phyloP scores from a whole-genome alignment of 2,888 invertebrate genomes.

The Sthenelais limicola region DNA sequence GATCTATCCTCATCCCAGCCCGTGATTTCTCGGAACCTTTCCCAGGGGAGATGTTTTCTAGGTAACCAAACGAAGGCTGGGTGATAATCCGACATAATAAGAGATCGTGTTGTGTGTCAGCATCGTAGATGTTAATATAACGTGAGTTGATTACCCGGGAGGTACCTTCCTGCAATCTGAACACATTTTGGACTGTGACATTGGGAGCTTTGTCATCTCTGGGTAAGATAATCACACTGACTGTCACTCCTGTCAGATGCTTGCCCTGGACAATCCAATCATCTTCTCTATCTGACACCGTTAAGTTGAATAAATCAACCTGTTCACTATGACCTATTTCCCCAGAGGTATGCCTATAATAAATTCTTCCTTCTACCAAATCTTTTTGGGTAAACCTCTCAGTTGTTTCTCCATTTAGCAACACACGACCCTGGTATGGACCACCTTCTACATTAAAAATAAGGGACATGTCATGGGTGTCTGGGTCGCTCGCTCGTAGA shows the following conservation, averaged over 20 bases:
- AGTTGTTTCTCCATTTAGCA: slow-evolving; percentile 55
- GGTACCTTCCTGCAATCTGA: slow-evolving; percentile 66
- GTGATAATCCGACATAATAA: slow-evolving; percentile 65
- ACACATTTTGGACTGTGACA: slow-evolving; percentile 55
- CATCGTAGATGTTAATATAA: slow-evolving; percentile 65
- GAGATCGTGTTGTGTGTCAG: slow-evolving; percentile 64
- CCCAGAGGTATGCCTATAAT: slow-evolving; percentile 65
- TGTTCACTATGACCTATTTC: slow-evolving; percentile 63
- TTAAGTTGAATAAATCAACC: slow-evolving; percentile 64
- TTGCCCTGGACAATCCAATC: slow-evolving; percentile 61
- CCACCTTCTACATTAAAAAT: slow-evolving; percentile 60
- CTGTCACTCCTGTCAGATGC: slow-evolving; percentile 58
- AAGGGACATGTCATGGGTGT: slow-evolving; percentile 62
- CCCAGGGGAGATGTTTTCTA: slow-evolving; percentile 69
- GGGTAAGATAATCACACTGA: slow-evolving; percentile 64
- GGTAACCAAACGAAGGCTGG: slow-evolving; percentile 68
- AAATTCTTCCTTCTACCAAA: slow-evolving; percentile 58
- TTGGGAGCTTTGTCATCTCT: slow-evolving; percentile 67
- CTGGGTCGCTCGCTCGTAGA: slow-evolving; percentile 63
- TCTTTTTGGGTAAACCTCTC: slow-evolving; percentile 68
- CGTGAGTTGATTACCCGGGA: slow-evolving; percentile 60
- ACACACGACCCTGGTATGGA: slow-evolving; percentile 62
- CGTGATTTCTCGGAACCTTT: slow-evolving; percentile 67
- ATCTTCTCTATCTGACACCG: slow-evolving; percentile 61
- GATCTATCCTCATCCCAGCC: slow-evolving; percentile 65